Evolutionary conservation across 2,113 vertebrate species (phyloP).

Genomic region (Tylochromis polylepis): DNA sequence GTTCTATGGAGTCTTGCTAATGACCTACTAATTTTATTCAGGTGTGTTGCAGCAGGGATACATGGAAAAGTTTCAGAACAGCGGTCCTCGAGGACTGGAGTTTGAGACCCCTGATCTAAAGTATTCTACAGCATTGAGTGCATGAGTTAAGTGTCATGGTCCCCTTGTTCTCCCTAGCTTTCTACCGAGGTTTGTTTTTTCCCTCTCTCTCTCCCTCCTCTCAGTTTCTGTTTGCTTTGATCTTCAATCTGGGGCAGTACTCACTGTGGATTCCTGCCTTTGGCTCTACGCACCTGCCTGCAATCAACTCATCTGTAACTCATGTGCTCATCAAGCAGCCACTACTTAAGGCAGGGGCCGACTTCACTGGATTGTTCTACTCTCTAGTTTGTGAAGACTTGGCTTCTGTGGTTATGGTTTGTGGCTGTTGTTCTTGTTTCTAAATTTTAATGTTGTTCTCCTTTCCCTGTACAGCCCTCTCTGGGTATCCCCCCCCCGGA

Average conservation of each 20-base stretch:
- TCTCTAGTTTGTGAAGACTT: neutral
- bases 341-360: neutral
- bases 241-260: neutral
- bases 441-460: neutral
- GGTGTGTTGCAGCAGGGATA: no score
- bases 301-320: neutral
- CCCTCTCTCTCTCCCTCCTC: neutral
- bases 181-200: neutral
- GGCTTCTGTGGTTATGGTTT: neutral
- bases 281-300: neutral
- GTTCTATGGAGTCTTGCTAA: no score
- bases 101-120: no score
- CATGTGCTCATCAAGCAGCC: neutral
- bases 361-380: neutral
- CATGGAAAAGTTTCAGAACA: no score
- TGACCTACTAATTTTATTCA: no score
- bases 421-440: neutral
- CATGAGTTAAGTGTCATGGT: neutral
- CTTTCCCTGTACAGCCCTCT: neutral
- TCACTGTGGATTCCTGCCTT: neutral
- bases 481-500: neutral
- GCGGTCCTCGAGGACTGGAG: no score
- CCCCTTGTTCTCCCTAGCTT: neutral
- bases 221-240: neutral
- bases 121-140: neutral